These are phyloP conservation scores for Rapana venosa DNA, from an alignment of 2,888 invertebrate genomes.

Conservation along the genomic window DNA sequence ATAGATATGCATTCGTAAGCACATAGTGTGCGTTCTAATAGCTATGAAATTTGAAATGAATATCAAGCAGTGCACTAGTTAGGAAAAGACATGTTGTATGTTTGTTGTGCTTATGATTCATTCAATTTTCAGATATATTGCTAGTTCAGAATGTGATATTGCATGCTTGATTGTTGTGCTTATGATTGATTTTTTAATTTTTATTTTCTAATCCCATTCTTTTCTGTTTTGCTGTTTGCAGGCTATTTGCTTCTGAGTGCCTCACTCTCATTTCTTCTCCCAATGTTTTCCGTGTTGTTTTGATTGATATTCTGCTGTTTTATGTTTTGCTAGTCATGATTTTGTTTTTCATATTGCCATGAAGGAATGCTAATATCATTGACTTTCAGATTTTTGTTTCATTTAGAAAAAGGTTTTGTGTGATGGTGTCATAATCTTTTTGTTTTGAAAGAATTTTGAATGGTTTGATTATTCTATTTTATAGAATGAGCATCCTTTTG, in stretches of 20 bases:
- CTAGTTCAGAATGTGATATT: too few species aligned
- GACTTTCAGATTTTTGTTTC: not conserved
- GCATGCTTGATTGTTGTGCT: too few species aligned
- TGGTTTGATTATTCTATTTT: not conserved
- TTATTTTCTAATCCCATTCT: not conserved
- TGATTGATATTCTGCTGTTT: not conserved
- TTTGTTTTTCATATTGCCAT: not conserved
- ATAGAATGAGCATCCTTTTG: not conserved
- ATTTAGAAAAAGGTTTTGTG: too few species aligned
- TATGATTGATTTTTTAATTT: not conserved
- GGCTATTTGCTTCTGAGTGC: constrained; percentile 10
- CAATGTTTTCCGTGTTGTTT: not conserved
- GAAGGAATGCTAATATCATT: not conserved
- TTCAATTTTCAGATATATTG: too few species aligned
- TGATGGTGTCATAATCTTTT: not conserved
- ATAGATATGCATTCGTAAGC: too few species aligned
- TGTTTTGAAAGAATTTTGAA: not conserved
- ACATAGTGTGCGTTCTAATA: too few species aligned
- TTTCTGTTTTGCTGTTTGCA: constrained; percentile 29
- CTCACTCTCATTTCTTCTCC: not conserved
- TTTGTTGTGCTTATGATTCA: too few species aligned
- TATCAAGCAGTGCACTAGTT: too few species aligned
- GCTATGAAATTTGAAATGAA: too few species aligned
- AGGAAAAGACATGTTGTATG: too few species aligned
- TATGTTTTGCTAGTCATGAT: not conserved